Evolutionary conservation across 2,113 vertebrate species (phyloP), one percentile per base, ranked within the genome.

Genomic region (Paraplagusia blochii): DNA sequence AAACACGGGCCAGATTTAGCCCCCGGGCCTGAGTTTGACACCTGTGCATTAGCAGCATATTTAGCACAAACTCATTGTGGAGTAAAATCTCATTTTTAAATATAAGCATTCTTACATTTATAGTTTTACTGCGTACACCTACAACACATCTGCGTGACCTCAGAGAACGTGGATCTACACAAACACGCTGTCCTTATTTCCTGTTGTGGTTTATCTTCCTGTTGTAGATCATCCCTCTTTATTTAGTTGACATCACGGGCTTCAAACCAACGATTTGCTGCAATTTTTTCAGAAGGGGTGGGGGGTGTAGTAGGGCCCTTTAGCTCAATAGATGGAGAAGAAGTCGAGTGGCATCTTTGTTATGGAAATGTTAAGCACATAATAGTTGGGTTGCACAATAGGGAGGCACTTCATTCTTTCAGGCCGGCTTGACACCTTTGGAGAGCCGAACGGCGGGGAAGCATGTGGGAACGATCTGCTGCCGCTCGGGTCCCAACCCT

Each of bases 301-400:
- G 33, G 48, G 48, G 9, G 88, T 90, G 90, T 90, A 93, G 91
- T 92, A 96, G 95, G 90, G 93, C 93, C 90, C 94, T 97, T 86
- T 61, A 93, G 91, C 90, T 94, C 91, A 93, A 95, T 95, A 94
- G 95, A 94, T 94, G 92, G 92, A 92, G 90, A 91, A 95, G 95
- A 97, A 97, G 95, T 98, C 94, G 95, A 99, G 96, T 97, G 95
- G 94, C 94, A 94, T 94, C 95, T 98, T 99, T 99, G 94, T 99
- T 86, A 98, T 99, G 96, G 92, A 95, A 97, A 99, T 99, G 92
- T 93, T 95, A 96, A 97, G 94, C 94, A 96, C 95, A 98, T 95
- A 98, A 97, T 95, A 93, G 95, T 95, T 90, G 88, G 89, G 90
- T 83, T 86, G 91, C 92, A 98, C 95, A 99, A 98, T 96, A 89